Base-by-base conservation (phyloP, 2,888 invertebrate genomes). In the Balanococcus diminutus region DNA sequence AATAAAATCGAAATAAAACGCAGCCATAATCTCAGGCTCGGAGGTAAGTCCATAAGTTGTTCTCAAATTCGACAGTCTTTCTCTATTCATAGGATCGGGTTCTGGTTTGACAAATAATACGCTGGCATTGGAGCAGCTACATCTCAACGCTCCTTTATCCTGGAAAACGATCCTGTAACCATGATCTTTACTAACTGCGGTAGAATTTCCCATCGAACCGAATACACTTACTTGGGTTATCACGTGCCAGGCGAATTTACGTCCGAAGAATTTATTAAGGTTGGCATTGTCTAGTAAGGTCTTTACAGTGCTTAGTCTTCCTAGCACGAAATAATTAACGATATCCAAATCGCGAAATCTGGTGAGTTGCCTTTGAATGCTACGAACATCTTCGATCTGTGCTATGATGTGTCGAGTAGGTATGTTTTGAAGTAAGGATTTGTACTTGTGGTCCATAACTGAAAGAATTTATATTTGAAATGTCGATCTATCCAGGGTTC, bases 381-480 rank as follows among this genome's bases (percentile, higher is more conserved):
- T 92, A 87, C 92, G 91, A 46, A 92, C 91, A 88, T 91, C 91
- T 88, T 92, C 92, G 0, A 92, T 91, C 8, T 92, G 92, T 3
- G 95, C 93, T 87, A 98, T 97, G 0, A 97, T 94, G 90, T 98
- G 97, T 11, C 97, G 92, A 0, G 96, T 96, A 6, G 97, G 96
- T 86, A 97, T 94, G 89, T 98, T 97, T 90, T 96, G 94, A 51
- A 98, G 91, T 9, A 98, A 90, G 11, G 96, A 95, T 90, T 97
- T 96, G 90, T 96, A 97, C 90, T 97, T 97, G 91, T 97, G 96
- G 89, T 97, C 96, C 95, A 97, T 96, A 14, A 96, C 95, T 95
- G 91, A 83, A 87, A 82, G 84, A 31, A 87, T 39, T 22, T 6
- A 19, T n/a, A n/a, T n/a, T n/a, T n/a, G n/a, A n/a, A n/a, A n/a